Conservation (phyloP, 2,797 vertebrate genomes). For the Tangara arthus region DNA sequence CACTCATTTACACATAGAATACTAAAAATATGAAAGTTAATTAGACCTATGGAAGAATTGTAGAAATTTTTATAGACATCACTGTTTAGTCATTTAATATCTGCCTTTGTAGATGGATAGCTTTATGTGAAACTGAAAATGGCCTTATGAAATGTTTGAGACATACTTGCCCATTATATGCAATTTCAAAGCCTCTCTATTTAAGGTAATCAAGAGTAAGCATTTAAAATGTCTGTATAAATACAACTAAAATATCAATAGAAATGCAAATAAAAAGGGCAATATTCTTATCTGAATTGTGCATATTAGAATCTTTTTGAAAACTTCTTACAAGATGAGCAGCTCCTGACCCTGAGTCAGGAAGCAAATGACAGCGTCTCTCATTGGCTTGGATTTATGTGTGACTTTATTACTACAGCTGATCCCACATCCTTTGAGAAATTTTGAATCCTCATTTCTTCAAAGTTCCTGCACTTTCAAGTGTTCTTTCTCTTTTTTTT, state of each 20-base stretch:
- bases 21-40: background rate
- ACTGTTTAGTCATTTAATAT: background rate
- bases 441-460: background rate
- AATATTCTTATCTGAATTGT: background rate
- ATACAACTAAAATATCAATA: background rate
- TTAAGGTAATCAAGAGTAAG: background rate
- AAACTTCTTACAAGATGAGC: background rate
- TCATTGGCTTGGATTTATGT: background rate
- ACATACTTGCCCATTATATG: background rate
- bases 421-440: background rate
- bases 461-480: background rate
- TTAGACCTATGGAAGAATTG: background rate
- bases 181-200: background rate
- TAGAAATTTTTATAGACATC: background rate
- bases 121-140: background rate
- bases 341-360: background rate
- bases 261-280: background rate
- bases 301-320: background rate
- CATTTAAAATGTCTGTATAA: background rate
- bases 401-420: background rate
- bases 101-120: background rate
- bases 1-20: background rate
- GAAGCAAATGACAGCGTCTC: background rate
- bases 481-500: too few species aligned
- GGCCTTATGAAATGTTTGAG: background rate